Evolutionary conservation across 1,140 invertebrate species (phyloP).

Genomic region (Magallana angulata): DNA sequence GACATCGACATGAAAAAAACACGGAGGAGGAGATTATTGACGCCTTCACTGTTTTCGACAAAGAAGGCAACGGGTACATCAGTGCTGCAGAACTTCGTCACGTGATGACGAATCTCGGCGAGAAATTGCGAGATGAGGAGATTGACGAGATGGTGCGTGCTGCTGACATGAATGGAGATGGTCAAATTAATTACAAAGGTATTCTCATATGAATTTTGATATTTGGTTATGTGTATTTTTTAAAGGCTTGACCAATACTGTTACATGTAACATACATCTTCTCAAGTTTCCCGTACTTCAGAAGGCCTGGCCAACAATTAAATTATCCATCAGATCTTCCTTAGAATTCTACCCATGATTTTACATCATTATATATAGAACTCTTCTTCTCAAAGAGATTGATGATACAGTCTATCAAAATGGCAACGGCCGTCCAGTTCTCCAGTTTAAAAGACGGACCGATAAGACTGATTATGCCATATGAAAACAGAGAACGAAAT

Average conservation of each 20-base stretch:
- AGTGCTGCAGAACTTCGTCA: constrained; percentile 96
- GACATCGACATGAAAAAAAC: constrained; percentile 97
- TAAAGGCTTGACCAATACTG: not conserved
- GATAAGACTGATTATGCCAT: too few relatives aligned
- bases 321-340: too few relatives aligned
- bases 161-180: constrained; percentile 62
- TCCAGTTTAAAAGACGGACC: too few relatives aligned
- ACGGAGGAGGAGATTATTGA: constrained; percentile 98
- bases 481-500: too few relatives aligned
- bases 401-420: too few relatives aligned
- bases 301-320: too few relatives aligned
- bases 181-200: constrained; percentile 66
- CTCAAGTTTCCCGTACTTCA: not conserved
- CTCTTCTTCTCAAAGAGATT: too few relatives aligned
- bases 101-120: constrained; percentile 95
- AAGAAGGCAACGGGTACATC: constrained; percentile 97
- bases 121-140: constrained; percentile 90
- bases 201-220: not conserved
- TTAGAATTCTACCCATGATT: too few relatives aligned
- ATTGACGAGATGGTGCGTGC: constrained; percentile 86
- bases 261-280: not conserved
- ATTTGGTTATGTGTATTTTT: too few relatives aligned
- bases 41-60: constrained; percentile 99
- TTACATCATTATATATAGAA: too few relatives aligned
- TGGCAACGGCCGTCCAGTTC: too few relatives aligned